Conservation (phyloP, 2,113 vertebrate genomes). For the Daubentonia madagascariensis region DNA sequence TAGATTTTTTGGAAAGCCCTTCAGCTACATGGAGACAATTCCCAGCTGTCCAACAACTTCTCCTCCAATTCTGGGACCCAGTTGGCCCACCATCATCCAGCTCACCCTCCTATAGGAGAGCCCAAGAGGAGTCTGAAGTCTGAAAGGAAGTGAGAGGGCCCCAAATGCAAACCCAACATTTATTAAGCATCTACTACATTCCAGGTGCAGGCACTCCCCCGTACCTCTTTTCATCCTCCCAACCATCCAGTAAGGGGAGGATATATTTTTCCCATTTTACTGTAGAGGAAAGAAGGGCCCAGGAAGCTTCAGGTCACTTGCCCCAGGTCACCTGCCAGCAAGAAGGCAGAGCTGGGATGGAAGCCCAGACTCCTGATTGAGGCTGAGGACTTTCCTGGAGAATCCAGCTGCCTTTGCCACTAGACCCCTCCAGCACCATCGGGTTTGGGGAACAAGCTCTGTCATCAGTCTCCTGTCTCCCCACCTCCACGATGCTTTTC, state of each 20-base stretch:
- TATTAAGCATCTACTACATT: not conserved
- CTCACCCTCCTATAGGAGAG: not conserved
- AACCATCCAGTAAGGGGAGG: not conserved
- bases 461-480: not conserved
- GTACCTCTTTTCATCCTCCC: not conserved
- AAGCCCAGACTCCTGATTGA: not conserved
- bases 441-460: not conserved
- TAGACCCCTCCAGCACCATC: too few relatives aligned
- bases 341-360: not conserved
- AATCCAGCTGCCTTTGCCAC: not conserved
- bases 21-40: not conserved
- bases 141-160: not conserved
- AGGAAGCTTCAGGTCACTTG: not conserved
- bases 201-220: not conserved
- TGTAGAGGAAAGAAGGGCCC: not conserved
- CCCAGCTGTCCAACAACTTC: too few relatives aligned
- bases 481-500: not conserved
- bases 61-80: not conserved
- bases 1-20: not conserved
- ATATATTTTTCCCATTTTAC: not conserved
- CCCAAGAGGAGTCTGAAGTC: not conserved
- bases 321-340: not conserved
- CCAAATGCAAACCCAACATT: not conserved
- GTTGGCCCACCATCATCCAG: too few relatives aligned
- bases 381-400: not conserved